Evolutionary conservation across 2,888 invertebrate species (phyloP), one percentile per base, ranked within the genome.

Genomic region (Pterostichus madidus): DNA sequence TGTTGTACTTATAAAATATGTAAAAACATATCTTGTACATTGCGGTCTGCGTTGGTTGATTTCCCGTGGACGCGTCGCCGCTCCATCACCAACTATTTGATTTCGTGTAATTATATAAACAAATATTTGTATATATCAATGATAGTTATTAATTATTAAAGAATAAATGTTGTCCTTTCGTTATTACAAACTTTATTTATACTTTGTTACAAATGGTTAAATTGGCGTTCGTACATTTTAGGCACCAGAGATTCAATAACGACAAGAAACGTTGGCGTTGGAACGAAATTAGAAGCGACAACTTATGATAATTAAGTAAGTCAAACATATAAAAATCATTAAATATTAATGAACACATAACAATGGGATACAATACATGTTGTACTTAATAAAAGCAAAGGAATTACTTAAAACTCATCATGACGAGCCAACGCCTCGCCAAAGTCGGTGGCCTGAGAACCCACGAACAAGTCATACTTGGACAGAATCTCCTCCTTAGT

Each of bases 401-500:
- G 39, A 39, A 8, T 39, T 39, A 39, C 73, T 91, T 94, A 99
- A 91, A 99, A 98, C 90, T 99, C 99, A 88, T 99, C 99, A 88
- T 99, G 99, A 86, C 97, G 93, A 0, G 95, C 94, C 13, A 99
- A 91, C 5, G 98, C 98, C 89, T 99, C 98, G 0, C 99, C 99
- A 89, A 99, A 99, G 91, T 99, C 99, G 0, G 99, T 99, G 0
- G 98, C 99, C 89, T 99, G 99, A 0, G 99, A 99, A 49, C 99
- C 99, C 4, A 99, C 99, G 90, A 99, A 99, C 8, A 99, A 91
- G 90, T 99, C 99, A 89, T 99, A 99, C 89, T 99, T 99, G 80
- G 95, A 95, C 31, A 99, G 90, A 44, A 99, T 94, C 91, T 99
- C 99, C 0, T 94, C 94, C 89, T 96, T 96, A 7, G 96, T 96